Evolutionary conservation across 2,113 vertebrate species (phyloP).

Genomic region (Colistium nudipinnis): DNA sequence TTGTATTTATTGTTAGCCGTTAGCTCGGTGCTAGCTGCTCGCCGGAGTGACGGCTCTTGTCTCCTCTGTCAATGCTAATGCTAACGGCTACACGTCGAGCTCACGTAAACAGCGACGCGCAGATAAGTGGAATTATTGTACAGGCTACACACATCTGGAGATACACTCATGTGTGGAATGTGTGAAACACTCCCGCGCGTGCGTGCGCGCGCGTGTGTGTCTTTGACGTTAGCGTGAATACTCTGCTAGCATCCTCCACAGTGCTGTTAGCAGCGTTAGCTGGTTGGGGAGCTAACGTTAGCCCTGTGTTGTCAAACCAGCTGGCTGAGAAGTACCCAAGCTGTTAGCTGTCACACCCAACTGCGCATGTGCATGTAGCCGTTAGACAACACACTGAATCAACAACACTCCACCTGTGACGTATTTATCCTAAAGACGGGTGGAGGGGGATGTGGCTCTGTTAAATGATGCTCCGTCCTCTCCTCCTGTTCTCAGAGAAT

Average conservation of each 20-base stretch:
- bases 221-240: rapidly evolving
- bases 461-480: not conserved
- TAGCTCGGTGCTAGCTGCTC: conserved; percentile 48
- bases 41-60: conserved; percentile 4
- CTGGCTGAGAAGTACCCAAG: not conserved
- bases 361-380: not conserved
- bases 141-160: rapidly evolving
- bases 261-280: conserved; percentile 12
- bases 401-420: too few species aligned
- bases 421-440: too few species aligned
- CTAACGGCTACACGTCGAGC: conserved; percentile 44
- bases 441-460: too few species aligned
- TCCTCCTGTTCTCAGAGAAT: conserved; percentile 85
- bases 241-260: not conserved
- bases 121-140: not conserved
- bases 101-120: not conserved
- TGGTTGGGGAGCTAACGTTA: conserved; percentile 9
- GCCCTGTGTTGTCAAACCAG: conserved; percentile 56
- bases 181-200: too few species aligned
- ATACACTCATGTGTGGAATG: not conserved
- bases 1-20: conserved; percentile 66
- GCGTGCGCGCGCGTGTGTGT: rapidly evolving
- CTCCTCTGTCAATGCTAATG: conserved; percentile 37
- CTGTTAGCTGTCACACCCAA: not conserved
- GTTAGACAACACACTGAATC: not conserved